phyloP scores from a whole-genome alignment of 2,888 invertebrate genomes.

The Anthrax anthrax region DNA sequence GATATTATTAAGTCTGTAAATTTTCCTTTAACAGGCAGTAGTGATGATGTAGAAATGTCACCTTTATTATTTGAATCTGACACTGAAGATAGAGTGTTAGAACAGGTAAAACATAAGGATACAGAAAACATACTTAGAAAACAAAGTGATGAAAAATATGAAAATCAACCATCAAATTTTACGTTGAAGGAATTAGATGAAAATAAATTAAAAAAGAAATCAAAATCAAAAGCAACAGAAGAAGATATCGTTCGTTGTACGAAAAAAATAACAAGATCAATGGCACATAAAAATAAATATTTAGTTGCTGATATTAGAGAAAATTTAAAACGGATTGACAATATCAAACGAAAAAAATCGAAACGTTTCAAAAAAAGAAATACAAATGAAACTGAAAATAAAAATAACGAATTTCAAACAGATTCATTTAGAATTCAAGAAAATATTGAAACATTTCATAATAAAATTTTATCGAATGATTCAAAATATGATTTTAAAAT shows the following conservation, averaged over 20 bases:
- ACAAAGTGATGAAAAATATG: neutral
- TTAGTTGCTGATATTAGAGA: conserved; percentile 8
- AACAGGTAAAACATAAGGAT: too few relatives aligned
- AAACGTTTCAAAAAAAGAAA: neutral
- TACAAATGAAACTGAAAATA: neutral
- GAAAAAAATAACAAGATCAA: conserved; percentile 8
- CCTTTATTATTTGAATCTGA: conserved; percentile 28
- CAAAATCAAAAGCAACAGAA: neutral
- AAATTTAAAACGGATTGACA: neutral
- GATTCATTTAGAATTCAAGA: neutral
- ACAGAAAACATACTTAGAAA: conserved; percentile 10
- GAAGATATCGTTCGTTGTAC: neutral
- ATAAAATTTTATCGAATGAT: neutral
- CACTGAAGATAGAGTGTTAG: conserved; percentile 21
- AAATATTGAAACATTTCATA: neutral
- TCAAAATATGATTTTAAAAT: conserved; percentile 3
- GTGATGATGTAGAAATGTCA: conserved; percentile 25
- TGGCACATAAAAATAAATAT: conserved; percentile 8
- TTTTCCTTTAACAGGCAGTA: too few relatives aligned
- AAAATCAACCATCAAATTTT: too few relatives aligned
- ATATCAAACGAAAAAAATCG: neutral
- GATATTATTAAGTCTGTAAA: too few relatives aligned
- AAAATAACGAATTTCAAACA: neutral
- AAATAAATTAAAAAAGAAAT: neutral
- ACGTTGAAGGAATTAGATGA: too few relatives aligned